Percentiles rank a stretch among this genome's conserved stretches.
Evolutionary conservation across 2,113 vertebrate species (phyloP).

Genomic region (Chaenocephalus aceratus): DNA sequence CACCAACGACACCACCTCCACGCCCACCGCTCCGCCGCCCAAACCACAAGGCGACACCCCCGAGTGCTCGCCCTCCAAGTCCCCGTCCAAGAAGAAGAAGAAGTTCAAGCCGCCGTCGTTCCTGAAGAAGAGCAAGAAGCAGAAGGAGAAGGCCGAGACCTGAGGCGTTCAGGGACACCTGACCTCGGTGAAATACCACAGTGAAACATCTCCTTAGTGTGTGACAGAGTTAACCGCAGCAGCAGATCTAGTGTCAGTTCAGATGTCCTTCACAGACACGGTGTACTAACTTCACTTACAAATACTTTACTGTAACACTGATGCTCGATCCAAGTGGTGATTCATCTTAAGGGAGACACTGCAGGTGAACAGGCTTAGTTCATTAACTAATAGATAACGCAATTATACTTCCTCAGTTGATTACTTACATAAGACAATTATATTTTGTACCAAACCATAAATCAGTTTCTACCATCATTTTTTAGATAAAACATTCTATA

Average conservation of each 20-base stretch:
- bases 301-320: constrained; percentile 45
- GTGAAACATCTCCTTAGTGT: constrained; percentile 62
- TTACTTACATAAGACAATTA: too few species aligned
- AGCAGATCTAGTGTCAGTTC: constrained; percentile 37
- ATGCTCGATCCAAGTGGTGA: constrained; percentile 34
- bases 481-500: too few species aligned
- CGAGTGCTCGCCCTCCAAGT: constrained; percentile 95
- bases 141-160: constrained; percentile 95
- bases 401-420: too few species aligned
- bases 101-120: constrained; percentile 99
- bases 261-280: constrained; percentile 36
- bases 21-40: constrained; percentile 77
- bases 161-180: constrained; percentile 75
- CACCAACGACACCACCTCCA: constrained; percentile 81
- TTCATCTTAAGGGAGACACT: constrained; percentile 34
- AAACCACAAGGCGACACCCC: constrained; percentile 88
- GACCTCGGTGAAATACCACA: constrained; percentile 66
- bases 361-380: too few species aligned
- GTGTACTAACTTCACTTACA: constrained; percentile 21
- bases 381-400: too few species aligned
- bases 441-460: too few species aligned
- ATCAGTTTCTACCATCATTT: too few species aligned
- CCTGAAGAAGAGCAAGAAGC: constrained; percentile 96
- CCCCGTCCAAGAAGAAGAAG: constrained; percentile 99
- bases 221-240: constrained; percentile 40